Percentiles rank a stretch among this genome's conserved stretches.
Conservation (phyloP, 1,140 invertebrate genomes). For the Drosophila pallidifrons region DNA sequence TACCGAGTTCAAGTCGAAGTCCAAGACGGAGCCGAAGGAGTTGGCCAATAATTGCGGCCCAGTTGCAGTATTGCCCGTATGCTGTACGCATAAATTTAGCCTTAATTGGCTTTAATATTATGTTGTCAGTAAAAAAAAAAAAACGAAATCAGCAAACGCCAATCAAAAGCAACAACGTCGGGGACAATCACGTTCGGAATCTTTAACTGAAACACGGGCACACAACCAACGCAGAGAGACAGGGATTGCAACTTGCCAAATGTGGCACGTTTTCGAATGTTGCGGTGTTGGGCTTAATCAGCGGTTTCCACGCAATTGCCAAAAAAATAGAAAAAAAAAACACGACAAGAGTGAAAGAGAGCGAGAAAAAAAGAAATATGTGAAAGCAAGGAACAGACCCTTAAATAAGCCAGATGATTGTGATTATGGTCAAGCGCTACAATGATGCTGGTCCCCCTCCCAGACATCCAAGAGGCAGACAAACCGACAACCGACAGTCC, state of each 20-base stretch:
- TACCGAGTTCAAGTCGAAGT: slow-evolving; percentile 43
- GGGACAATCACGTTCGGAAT: slow-evolving; percentile 52
- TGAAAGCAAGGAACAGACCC: slow-evolving; percentile 77
- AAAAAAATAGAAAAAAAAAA: slow-evolving; percentile 45
- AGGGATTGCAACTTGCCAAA: slow-evolving; percentile 55
- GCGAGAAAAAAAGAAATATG: slow-evolving; percentile 56
- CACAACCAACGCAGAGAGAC: slow-evolving; percentile 4
- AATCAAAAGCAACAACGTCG: slow-evolving; percentile 67
- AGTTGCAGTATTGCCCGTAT: slow-evolving; percentile 62
- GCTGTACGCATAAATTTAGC: slow-evolving; percentile 80
- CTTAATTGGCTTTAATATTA: slow-evolving; percentile 83
- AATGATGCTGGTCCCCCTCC: not conserved
- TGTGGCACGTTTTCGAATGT: slow-evolving; percentile 76
- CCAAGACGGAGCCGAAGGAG: slow-evolving; percentile 22
- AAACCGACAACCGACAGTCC: not conserved
- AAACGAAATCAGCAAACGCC: slow-evolving; percentile 76
- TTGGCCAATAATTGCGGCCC: slow-evolving; percentile 68
- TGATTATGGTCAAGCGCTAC: slow-evolving; percentile 56
- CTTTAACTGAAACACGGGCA: slow-evolving; percentile 45
- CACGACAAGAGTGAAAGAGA: slow-evolving; percentile 21
- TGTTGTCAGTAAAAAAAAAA: slow-evolving; percentile 70
- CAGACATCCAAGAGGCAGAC: not conserved
- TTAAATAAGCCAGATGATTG: slow-evolving; percentile 71
- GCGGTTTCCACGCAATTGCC: slow-evolving; percentile 71
- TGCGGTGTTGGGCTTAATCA: slow-evolving; percentile 79